Base-by-base conservation (phyloP, 2,797 vertebrate species). In the Heterohyrax brucei region DNA sequence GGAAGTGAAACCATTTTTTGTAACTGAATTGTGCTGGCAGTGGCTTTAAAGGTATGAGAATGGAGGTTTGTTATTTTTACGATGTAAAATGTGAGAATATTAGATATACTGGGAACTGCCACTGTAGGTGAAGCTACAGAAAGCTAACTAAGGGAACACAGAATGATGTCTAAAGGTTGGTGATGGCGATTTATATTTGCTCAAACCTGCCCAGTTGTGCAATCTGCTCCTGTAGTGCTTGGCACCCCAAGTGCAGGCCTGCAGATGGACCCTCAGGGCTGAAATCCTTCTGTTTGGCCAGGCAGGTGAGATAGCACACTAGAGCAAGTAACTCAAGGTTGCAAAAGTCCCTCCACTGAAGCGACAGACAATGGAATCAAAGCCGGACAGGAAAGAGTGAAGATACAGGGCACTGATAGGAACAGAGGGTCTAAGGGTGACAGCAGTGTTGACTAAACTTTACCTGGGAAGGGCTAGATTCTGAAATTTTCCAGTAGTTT, bases 41-140 rank as follows among this genome's bases (percentile, higher is more conserved):
- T 28, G 6, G 68, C 16, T 79, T 56, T 84, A 28, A 28, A 80
- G 1, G 39, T 75, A 19, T 84, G 59, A 91, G 21, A 84, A 78
- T 18, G 7, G 66, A 76, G 4, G 28, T 72, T 90, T 46, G 7
- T 18, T 66, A 84, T 73, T 90, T 92, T 87, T 83, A 80, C 84
- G 79, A 80, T 24, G n/a, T 72, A 89, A 61, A 91, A 87, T 10
- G 66, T 26, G 16, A 88, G 50, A 93, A 28, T 75, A 66, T 48
- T 87, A 92, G 68, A 30, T 80, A 68, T 87, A 66, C 26, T 28
- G 18, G 24, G 64, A 66, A 66, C 30, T 61, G n/a, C 39, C 86
- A 12, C 39, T 59, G 50, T 33, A 19, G 87, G 33, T 56, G 62
- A 78, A 86, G 62, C 26, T 12, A 33, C 33, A 68, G 39, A 50